phyloP scores from a whole-genome alignment of 2,113 vertebrate genomes.

The Daphoenositta chrysoptera region DNA sequence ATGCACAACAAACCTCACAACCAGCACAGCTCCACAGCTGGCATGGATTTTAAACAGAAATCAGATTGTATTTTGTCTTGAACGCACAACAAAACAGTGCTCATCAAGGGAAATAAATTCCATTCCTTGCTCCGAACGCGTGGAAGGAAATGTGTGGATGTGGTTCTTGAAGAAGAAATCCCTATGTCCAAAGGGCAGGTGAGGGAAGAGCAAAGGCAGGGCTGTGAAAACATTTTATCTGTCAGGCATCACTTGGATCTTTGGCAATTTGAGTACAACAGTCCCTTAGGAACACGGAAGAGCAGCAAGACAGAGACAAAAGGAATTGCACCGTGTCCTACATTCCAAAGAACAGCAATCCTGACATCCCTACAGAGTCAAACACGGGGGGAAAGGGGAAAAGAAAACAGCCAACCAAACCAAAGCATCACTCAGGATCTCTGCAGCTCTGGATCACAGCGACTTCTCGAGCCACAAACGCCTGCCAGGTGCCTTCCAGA shows the following conservation, averaged over 20 bases:
- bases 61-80: not conserved
- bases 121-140: not conserved
- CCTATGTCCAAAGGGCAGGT: not conserved
- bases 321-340: not conserved
- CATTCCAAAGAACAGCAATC: not conserved
- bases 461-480: not conserved
- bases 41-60: not conserved
- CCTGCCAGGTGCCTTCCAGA: not conserved
- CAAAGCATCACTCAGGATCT: not conserved
- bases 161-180: not conserved
- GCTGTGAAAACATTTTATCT: not conserved
- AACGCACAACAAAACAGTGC: not conserved
- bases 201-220: not conserved
- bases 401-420: not conserved
- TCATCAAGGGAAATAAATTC: not conserved
- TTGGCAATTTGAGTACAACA: not conserved
- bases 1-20: not conserved
- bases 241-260: not conserved
- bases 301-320: not conserved
- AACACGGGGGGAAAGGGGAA: fast-evolving
- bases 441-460: not conserved
- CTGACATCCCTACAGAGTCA: not conserved
- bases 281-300: not conserved
- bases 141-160: not conserved
- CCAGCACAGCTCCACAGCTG: not conserved